Evolutionary conservation across 2,888 invertebrate species (phyloP).

Genomic region (Leptinotarsa juncta): DNA sequence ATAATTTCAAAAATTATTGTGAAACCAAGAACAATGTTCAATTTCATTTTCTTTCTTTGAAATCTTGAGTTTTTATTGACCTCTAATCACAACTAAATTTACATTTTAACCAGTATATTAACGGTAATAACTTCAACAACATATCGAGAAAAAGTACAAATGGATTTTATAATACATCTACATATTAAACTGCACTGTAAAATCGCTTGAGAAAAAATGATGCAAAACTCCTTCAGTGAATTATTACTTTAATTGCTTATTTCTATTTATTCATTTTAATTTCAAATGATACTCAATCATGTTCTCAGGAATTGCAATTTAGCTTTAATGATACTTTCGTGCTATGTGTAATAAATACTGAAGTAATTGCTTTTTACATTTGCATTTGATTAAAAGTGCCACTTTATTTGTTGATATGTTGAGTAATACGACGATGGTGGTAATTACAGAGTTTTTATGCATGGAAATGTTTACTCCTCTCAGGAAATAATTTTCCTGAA

Average conservation of each 20-base stretch:
- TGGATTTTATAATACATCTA: neutral
- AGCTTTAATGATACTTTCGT: constrained; percentile 23
- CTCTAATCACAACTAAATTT: too few species aligned
- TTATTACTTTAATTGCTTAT: constrained; percentile 16
- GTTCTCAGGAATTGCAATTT: constrained; percentile 24
- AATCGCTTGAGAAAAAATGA: neutral
- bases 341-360: constrained; percentile 22
- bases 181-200: neutral
- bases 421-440: constrained; percentile 11
- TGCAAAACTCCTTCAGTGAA: constrained; percentile 7
- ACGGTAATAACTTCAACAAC: too few species aligned
- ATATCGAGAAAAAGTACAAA: neutral
- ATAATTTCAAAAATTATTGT: too few species aligned
- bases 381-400: constrained; percentile 25
- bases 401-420: constrained; percentile 20
- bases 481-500: constrained; percentile 24
- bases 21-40: too few species aligned
- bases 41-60: too few species aligned
- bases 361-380: constrained; percentile 26
- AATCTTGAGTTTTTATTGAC: too few species aligned
- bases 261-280: constrained; percentile 21
- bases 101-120: too few species aligned
- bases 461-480: neutral
- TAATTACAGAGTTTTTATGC: constrained; percentile 17
- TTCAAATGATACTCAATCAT: constrained; percentile 24